A percentile compares a stretch with the other conserved stretches of the same genome.
These are phyloP conservation scores for Rana temporaria DNA, from an alignment of 2,113 vertebrate species.

Conservation along the genomic window DNA sequence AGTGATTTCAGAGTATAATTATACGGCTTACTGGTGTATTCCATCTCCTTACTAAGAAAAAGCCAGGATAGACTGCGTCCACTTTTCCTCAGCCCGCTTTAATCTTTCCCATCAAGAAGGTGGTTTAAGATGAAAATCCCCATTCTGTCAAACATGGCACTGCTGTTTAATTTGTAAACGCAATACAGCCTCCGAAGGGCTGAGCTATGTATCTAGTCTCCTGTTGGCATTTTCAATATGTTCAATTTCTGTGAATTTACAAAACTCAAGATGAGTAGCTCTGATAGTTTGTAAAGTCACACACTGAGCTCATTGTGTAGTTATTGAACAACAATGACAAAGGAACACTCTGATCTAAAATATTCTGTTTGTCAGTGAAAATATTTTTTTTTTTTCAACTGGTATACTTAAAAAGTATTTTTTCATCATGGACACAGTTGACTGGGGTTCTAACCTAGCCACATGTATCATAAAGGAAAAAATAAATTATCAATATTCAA, in stretches of 20 bases:
- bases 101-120: conserved; percentile 31
- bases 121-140: conserved; percentile 28
- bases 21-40: conserved; percentile 11
- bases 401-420: background rate
- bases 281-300: conserved; percentile 28
- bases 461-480: background rate
- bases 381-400: background rate
- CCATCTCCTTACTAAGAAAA: conserved; percentile 8
- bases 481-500: conserved; percentile 9
- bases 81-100: conserved; percentile 25
- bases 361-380: background rate
- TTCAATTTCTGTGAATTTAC: conserved; percentile 12
- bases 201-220: conserved; percentile 12
- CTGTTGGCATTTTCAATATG: conserved; percentile 42
- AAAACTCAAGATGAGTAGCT: conserved; percentile 4
- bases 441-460: background rate
- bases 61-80: background rate
- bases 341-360: background rate
- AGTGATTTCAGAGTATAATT: conserved; percentile 19
- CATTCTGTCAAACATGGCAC: conserved; percentile 23
- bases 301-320: conserved; percentile 16
- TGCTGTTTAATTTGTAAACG: conserved; percentile 34
- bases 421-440: background rate
- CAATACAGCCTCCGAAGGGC: background rate
- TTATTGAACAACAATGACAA: background rate